These are phyloP conservation scores for Tympanoctomys barrerae DNA, from an alignment of 2,797 vertebrate species.

Conservation along the genomic window DNA sequence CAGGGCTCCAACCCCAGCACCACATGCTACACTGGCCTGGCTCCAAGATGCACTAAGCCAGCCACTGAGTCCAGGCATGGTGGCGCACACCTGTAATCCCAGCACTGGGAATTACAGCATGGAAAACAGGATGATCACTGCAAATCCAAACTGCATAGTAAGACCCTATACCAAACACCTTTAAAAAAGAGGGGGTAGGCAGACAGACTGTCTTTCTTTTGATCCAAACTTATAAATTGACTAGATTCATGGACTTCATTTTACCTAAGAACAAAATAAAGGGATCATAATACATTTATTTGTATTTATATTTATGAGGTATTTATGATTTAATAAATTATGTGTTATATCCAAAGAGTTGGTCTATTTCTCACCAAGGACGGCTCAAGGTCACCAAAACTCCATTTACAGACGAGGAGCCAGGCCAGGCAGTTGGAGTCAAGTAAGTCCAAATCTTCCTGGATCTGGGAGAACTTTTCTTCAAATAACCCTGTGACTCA, in stretches of 20 bases:
- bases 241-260: not conserved
- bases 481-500: not conserved
- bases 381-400: too few species aligned
- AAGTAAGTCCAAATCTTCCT: not conserved
- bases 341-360: not conserved
- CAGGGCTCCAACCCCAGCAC: too few species aligned
- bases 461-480: not conserved
- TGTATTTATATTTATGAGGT: not conserved
- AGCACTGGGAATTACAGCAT: too few species aligned
- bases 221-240: not conserved
- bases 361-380: not conserved
- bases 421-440: rapidly evolving
- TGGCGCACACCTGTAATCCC: too few species aligned
- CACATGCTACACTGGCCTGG: too few species aligned
- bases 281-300: not conserved
- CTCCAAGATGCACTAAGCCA: too few species aligned
- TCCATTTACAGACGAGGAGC: not conserved
- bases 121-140: too few species aligned
- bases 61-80: too few species aligned
- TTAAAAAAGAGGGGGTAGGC: not conserved
- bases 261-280: not conserved
- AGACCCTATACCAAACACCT: not conserved
- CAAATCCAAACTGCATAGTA: too few species aligned
- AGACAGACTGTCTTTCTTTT: not conserved
- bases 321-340: not conserved